Percentiles rank a stretch among this genome's conserved stretches.
phyloP scores from a whole-genome alignment of 2,888 invertebrate species.

The Mythimna pallens region DNA sequence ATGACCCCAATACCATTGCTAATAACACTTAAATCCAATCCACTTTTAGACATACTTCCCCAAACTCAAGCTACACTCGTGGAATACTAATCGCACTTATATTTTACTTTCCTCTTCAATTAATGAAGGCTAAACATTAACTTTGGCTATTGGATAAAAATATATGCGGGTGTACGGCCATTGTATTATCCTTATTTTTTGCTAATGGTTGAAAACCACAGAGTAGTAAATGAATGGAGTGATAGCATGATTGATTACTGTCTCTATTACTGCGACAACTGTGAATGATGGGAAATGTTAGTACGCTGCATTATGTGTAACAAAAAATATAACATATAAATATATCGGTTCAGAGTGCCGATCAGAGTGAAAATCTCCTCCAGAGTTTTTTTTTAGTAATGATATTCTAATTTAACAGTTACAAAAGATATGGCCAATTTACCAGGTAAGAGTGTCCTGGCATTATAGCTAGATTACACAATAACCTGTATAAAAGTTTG shows the following conservation, averaged over 20 bases:
- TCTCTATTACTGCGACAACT: not conserved
- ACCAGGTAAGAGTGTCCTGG: too few relatives aligned
- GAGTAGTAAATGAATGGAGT: constrained; percentile 28
- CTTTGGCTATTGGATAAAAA: constrained; percentile 50
- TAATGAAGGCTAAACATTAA: constrained; percentile 43
- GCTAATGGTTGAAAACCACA: constrained; percentile 21
- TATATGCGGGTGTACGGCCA: constrained; percentile 35
- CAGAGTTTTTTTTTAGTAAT: too few relatives aligned
- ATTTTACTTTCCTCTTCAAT: constrained; percentile 37
- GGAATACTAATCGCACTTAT: constrained; percentile 45
- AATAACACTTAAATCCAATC: constrained; percentile 1
- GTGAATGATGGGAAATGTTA: not conserved
- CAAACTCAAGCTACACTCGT: constrained; percentile 2
- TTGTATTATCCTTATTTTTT: constrained; percentile 39
- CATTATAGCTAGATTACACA: too few relatives aligned
- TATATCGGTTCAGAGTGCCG: too few relatives aligned
- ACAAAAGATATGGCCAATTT: too few relatives aligned
- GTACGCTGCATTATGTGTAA: not conserved
- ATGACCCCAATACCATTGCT: not conserved
- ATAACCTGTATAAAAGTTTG: too few relatives aligned
- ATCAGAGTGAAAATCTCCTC: too few relatives aligned
- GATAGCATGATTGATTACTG: too few relatives aligned
- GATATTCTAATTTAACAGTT: too few relatives aligned
- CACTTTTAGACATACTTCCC: not conserved
- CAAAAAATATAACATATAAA: too few relatives aligned